phyloP scores from a whole-genome alignment of 1,140 invertebrate genomes.

The Ladona fulva region DNA sequence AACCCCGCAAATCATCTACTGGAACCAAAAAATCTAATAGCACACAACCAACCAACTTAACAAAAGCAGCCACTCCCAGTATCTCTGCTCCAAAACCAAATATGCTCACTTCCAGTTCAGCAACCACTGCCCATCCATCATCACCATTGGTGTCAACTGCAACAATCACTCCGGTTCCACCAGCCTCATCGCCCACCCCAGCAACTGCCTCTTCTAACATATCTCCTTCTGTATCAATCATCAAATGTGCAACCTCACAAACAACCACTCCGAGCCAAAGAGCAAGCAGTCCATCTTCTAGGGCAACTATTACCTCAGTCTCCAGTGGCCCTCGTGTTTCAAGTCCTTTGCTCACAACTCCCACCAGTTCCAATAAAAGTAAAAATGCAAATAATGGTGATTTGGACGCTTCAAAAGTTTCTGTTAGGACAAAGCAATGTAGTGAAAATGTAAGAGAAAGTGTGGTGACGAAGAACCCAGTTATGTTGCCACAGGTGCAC shows the following conservation, averaged over 20 bases:
- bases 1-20: background rate
- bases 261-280: background rate
- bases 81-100: background rate
- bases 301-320: background rate
- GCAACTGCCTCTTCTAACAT: background rate
- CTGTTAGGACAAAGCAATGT: background rate
- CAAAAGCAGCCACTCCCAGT: background rate
- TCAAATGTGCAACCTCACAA: conserved; percentile 1
- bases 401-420: background rate
- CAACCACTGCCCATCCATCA: background rate
- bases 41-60: background rate
- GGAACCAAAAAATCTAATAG: background rate
- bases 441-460: background rate
- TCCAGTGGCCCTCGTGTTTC: background rate
- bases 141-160: background rate
- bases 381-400: background rate
- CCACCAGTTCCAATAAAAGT: background rate
- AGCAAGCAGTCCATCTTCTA: background rate
- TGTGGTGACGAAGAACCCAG: background rate
- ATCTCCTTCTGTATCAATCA: background rate
- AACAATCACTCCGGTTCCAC: background rate
- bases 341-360: background rate
- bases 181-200: background rate
- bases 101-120: background rate
- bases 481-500: background rate